phyloP scores from a whole-genome alignment of 2,888 invertebrate species.

The Orthonychiurus folsomi region DNA sequence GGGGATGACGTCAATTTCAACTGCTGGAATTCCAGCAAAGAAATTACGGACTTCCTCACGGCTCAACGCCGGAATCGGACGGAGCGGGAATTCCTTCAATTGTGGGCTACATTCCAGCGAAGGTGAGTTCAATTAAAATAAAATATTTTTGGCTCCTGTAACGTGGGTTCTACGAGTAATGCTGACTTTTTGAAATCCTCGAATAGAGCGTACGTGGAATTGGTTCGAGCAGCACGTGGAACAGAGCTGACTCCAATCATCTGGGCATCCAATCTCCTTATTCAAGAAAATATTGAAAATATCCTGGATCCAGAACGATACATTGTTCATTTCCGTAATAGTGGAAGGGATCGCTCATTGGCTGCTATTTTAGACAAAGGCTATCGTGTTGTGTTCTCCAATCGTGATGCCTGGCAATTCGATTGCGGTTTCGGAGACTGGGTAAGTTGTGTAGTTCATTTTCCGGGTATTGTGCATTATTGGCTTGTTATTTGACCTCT shows the following conservation, averaged over 20 bases:
- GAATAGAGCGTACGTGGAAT: constrained; percentile 50
- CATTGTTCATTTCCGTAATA: constrained; percentile 73
- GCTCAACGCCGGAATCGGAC: constrained; percentile 50
- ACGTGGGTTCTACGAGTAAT: not conserved
- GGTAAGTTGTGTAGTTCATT: constrained; percentile 47
- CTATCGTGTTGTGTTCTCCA: constrained; percentile 70
- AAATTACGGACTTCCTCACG: constrained; percentile 52
- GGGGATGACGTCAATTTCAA: constrained; percentile 67
- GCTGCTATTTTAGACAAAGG: constrained; percentile 56
- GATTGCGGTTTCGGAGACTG: constrained; percentile 80
- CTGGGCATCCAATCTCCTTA: constrained; percentile 71
- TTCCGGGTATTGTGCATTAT: not conserved
- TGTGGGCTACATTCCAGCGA: constrained; percentile 69
- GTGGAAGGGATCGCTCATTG: constrained; percentile 52
- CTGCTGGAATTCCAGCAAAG: constrained; percentile 67
- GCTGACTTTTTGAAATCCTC: not conserved
- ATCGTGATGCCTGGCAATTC: constrained; percentile 75
- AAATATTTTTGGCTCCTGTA: not conserved
- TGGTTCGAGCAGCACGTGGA: constrained; percentile 52
- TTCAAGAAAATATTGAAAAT: constrained; percentile 54
- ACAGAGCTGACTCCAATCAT: constrained; percentile 54
- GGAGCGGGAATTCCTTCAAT: constrained; percentile 54
- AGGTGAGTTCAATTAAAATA: constrained; percentile 36
- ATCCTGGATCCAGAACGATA: constrained; percentile 59
- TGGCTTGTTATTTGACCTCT: too few species aligned